Percentiles rank a stretch among this genome's conserved stretches.
phyloP scores from a whole-genome alignment of 2,797 vertebrate species.

The Melanotaenia maccullochi region DNA sequence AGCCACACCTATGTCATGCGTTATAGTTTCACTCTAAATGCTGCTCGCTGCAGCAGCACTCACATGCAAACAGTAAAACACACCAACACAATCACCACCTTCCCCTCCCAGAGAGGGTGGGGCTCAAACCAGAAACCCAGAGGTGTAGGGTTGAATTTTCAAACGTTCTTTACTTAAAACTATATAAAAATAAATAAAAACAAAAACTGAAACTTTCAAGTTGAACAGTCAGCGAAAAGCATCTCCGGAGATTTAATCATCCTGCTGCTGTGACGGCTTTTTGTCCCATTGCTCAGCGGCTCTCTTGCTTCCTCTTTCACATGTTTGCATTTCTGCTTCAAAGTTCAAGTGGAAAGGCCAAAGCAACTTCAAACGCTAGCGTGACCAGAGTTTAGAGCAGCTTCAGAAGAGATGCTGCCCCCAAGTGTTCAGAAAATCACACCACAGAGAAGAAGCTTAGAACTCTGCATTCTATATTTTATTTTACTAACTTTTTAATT shows the following conservation, averaged over 20 bases:
- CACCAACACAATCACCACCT: neutral
- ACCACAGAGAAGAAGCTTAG: no score
- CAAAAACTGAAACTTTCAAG: neutral
- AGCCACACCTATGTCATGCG: slow-evolving; percentile 63
- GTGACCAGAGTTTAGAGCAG: neutral
- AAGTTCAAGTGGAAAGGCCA: slow-evolving; percentile 7
- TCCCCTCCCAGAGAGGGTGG: slow-evolving; percentile 37
- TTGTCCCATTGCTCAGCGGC: neutral
- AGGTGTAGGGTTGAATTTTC: slow-evolving; percentile 34
- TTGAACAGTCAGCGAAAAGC: neutral
- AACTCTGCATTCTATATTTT: no score
- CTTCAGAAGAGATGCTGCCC: slow-evolving; percentile 13
- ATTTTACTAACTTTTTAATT: no score
- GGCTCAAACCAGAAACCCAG: slow-evolving; percentile 29
- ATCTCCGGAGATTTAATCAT: neutral
- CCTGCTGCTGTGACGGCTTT: neutral
- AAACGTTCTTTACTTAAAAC: neutral
- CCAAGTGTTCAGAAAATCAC: slow-evolving; percentile 28
- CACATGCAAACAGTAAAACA: slow-evolving; percentile 9
- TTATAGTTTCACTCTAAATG: slow-evolving; percentile 43
- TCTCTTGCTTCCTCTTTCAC: neutral
- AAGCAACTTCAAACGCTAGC: neutral
- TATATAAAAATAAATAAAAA: no score
- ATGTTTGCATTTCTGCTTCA: neutral
- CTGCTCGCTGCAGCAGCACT: slow-evolving; percentile 14